Base-by-base conservation (phyloP, 2,113 vertebrate genomes). In the Gavialis gangeticus region DNA sequence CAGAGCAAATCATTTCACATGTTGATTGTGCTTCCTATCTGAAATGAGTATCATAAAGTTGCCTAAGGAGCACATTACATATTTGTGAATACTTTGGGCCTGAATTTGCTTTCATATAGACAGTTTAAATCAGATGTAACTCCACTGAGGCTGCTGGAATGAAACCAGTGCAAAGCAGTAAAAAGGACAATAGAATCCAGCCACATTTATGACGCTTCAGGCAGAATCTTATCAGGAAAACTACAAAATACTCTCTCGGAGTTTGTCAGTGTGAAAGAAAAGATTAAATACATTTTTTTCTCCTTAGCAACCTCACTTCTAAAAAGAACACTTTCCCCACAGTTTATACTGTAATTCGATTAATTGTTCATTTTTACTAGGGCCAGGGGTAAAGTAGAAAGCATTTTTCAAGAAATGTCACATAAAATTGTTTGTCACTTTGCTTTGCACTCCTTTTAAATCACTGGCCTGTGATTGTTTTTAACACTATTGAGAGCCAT, bases 261-360 rank as follows among this genome's bases (percentile, higher is more conserved):
- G 63, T 90, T 58, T 79, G 37, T 81, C 73, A 90, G 62, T 75
- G 59, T 92, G 75, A 93, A 82, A 88, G 6, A 88, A 88, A 79
- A 89, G 55, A 82, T 90, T 76, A 95, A 85, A 93, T 80, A 64
- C 67, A 73, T 90, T 24, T 46, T 95, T 88, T 34, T 76, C 84
- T 73, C 55, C 76, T 75, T 59, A 94, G 77, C 63, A 87, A 28
- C 46, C 5, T 76, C 64, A 7, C 58, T 79, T 92, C 78, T 64
- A 87, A 94, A 88, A 7, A 69, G 54, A 60, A 79, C 30, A 24
- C 66, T 87, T 90, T 94, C 37, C 27, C 14, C 7, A 15, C 84
- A 79, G 60, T 66, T 87, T 66, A 76, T 54, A 30, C 5, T 69
- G 46, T 71, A 58, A 25, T 81, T 96, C 84, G 28, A 85, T 76